These are phyloP conservation scores for Poeciliopsis paucimaculata DNA, from an alignment of 2,797 vertebrate species.

Conservation along the genomic window DNA sequence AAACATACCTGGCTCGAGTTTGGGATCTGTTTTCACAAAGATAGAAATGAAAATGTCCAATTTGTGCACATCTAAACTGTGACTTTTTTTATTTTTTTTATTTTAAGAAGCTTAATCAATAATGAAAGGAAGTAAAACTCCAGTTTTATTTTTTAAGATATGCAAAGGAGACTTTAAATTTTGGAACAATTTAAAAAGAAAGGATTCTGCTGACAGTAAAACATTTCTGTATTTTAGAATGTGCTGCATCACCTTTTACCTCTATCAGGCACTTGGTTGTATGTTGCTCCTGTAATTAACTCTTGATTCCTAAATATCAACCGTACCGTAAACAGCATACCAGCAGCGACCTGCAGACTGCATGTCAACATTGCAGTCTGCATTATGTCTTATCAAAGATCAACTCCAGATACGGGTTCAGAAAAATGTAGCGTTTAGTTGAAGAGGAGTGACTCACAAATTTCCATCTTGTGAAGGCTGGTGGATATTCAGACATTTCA, in stretches of 20 bases:
- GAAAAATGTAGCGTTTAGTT: conserved; percentile 37
- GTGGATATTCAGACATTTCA: conserved; percentile 36
- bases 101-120: neutral
- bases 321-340: neutral
- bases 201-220: neutral
- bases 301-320: neutral
- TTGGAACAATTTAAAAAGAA: neutral
- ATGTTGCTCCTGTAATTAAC: neutral
- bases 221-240: neutral
- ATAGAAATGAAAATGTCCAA: neutral
- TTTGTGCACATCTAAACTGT: neutral
- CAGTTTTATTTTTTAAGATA: neutral
- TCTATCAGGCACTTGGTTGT: neutral
- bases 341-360: neutral
- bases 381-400: conserved; percentile 10
- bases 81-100: neutral
- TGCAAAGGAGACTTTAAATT: neutral
- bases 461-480: conserved; percentile 28
- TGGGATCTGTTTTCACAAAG: neutral
- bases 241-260: neutral
- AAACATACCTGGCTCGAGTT: neutral
- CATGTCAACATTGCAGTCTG: neutral
- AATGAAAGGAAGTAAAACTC: neutral
- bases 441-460: conserved; percentile 52
- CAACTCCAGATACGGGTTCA: conserved; percentile 39